A percentile compares a stretch with the other conserved stretches of the same genome.
Conservation (phyloP, 2,888 invertebrate genomes). For the Acleris emargana region DNA sequence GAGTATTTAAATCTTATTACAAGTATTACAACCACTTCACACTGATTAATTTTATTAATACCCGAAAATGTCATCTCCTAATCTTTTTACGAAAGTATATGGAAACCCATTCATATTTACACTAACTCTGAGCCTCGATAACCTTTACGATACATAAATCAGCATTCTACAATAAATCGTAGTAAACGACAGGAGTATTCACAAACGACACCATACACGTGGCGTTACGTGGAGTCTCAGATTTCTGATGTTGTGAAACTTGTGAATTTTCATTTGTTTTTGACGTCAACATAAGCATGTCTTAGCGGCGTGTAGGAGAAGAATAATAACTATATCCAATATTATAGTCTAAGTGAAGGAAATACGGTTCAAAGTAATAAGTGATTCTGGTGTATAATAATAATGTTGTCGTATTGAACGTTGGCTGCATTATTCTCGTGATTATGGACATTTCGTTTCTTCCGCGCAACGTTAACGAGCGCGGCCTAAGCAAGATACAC, state of each 20-base stretch:
- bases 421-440: slow-evolving; percentile 16
- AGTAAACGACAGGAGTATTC: neutral
- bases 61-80: too few species aligned
- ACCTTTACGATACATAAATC: too few species aligned
- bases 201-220: slow-evolving; percentile 8
- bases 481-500: slow-evolving; percentile 36
- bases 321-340: neutral
- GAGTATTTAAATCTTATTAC: too few species aligned
- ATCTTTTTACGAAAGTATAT: too few species aligned
- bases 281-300: too few species aligned
- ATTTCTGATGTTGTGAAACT: slow-evolving; percentile 24
- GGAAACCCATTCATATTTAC: too few species aligned
- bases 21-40: too few species aligned
- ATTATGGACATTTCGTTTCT: slow-evolving; percentile 36
- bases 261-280: slow-evolving; percentile 3
- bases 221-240: slow-evolving; percentile 4
- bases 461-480: slow-evolving; percentile 26
- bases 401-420: slow-evolving; percentile 8
- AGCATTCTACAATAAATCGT: too few species aligned
- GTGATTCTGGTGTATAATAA: neutral
- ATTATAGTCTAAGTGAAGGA: neutral
- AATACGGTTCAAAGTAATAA: slow-evolving; percentile 3
- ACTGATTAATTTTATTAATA: too few species aligned
- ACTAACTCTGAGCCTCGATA: too few species aligned
- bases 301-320: too few species aligned